A percentile compares a stretch with the other conserved stretches of the same genome.
These are phyloP conservation scores for Eclectus roratus DNA, from an alignment of 2,113 vertebrate genomes.

Conservation along the genomic window DNA sequence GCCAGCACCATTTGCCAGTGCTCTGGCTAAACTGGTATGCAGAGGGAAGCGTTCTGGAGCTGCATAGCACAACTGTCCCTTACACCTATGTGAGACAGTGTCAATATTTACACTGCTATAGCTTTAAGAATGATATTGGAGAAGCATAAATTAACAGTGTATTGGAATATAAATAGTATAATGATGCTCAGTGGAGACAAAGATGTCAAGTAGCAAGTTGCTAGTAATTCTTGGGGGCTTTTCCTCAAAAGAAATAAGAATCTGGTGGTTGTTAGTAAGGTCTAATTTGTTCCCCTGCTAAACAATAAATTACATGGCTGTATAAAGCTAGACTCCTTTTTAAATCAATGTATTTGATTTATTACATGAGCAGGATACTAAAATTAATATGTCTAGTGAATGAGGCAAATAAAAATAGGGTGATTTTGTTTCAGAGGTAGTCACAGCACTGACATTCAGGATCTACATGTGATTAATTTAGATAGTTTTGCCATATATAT, in stretches of 20 bases:
- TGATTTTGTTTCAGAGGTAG: not conserved
- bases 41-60: not conserved
- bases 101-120: not conserved
- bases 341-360: not conserved
- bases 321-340: not conserved
- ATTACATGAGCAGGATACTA: not conserved
- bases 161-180: not conserved
- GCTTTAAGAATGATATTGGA: not conserved
- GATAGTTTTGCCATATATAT: not conserved
- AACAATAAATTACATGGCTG: not conserved
- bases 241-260: not conserved
- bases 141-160: not conserved
- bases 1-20: not conserved
- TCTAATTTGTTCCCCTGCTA: not conserved
- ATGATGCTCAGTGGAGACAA: not conserved
- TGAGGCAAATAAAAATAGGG: not conserved
- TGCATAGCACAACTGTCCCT: accelerated
- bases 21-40: not conserved
- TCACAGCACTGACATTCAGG: not conserved
- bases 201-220: not conserved
- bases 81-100: not conserved
- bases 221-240: not conserved
- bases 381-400: not conserved
- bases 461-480: not conserved
- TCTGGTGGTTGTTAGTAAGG: not conserved